phyloP scores from a whole-genome alignment of 2,888 invertebrate genomes.

The Sphecodes monilicornis region DNA sequence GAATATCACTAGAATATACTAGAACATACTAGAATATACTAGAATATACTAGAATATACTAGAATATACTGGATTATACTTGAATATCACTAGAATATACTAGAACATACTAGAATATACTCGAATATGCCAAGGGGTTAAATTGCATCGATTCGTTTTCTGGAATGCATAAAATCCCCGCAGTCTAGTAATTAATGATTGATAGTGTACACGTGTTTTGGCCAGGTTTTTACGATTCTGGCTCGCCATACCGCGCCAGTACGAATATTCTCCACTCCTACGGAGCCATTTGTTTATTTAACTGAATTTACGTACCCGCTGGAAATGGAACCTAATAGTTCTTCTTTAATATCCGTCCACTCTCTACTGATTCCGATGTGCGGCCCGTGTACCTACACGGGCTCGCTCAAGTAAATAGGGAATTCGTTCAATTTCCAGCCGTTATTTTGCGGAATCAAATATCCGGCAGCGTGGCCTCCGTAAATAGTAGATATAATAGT shows the following conservation, averaged over 20 bases:
- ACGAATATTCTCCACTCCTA: not conserved
- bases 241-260: not conserved
- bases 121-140: no score
- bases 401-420: conserved; percentile 2
- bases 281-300: conserved; percentile 14
- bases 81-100: no score
- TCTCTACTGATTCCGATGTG: not conserved
- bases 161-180: not conserved
- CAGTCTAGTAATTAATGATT: not conserved
- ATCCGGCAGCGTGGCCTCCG: conserved; percentile 26
- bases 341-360: conserved; percentile 1
- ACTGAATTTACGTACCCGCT: conserved; percentile 4
- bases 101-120: no score
- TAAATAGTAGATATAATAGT: conserved; percentile 44
- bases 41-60: no score
- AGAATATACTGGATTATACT: no score
- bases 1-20: no score
- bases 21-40: no score
- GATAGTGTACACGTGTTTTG: not conserved
- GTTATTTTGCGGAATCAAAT: conserved; percentile 43
- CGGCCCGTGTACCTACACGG: not conserved
- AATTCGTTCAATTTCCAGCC: conserved; percentile 24
- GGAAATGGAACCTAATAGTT: conserved; percentile 23
- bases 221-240: not conserved
- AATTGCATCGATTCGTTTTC: not conserved